phyloP scores from a whole-genome alignment of 2,113 vertebrate genomes.

The Polypterus senegalus region DNA sequence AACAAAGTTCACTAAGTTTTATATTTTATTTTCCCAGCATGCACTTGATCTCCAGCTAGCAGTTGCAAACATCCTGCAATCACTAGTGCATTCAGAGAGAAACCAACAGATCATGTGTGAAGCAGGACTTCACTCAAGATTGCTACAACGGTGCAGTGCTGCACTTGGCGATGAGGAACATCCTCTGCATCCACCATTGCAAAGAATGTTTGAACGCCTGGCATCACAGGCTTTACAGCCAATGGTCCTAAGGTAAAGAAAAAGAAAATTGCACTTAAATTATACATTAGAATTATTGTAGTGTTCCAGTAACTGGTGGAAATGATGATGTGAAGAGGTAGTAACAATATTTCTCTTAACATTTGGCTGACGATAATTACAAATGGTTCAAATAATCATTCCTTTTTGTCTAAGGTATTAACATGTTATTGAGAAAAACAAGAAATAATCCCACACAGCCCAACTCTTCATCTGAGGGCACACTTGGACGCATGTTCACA shows the following conservation, averaged over 20 bases:
- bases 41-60: slow-evolving; percentile 87
- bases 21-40: slow-evolving; percentile 50
- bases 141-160: slow-evolving; percentile 79
- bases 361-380: too few species aligned
- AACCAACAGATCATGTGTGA: slow-evolving; percentile 96
- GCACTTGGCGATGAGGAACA: slow-evolving; percentile 91
- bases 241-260: slow-evolving; percentile 76
- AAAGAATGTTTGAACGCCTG: slow-evolving; percentile 92
- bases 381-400: too few species aligned
- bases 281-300: too few species aligned
- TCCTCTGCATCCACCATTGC: slow-evolving; percentile 78
- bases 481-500: too few species aligned
- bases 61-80: slow-evolving; percentile 84
- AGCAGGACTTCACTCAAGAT: slow-evolving; percentile 74
- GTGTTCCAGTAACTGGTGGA: too few species aligned
- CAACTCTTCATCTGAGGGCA: too few species aligned
- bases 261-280: too few species aligned
- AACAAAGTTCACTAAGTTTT: background rate
- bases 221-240: slow-evolving; percentile 92
- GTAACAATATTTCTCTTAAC: too few species aligned
- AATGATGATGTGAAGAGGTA: too few species aligned
- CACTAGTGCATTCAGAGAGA: slow-evolving; percentile 80
- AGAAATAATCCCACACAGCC: too few species aligned
- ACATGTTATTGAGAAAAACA: too few species aligned
- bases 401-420: too few species aligned